Base-by-base conservation (phyloP, 2,113 vertebrate species). In the Ageneiosus marmoratus region DNA sequence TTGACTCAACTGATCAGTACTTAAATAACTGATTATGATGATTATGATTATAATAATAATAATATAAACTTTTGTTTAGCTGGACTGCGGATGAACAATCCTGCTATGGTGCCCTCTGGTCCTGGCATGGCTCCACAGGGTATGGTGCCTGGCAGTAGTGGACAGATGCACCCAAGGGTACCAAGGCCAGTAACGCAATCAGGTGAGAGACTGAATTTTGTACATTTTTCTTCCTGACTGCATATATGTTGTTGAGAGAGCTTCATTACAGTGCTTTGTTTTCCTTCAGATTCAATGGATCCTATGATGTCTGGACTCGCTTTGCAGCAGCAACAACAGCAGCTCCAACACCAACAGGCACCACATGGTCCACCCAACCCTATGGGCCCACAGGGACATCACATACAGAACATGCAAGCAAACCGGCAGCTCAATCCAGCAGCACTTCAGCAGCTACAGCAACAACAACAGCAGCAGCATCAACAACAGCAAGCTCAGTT, bases 361-460 rank as follows among this genome's bases (percentile, higher is more conserved):
- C 94, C 93, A 81, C 97, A 97, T 88, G 95, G 94, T 81, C 92
- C 96, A 76, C 92, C 96, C 70, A 94, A 94, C 86, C 93, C 95
- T 84, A 92, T 99, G 93, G 93, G 93, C 84, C 93, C 96, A 80
- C 97, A 97, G 79, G 94, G 96, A 32, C 97, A 98, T 91, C 96
- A 96, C 92, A 95, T 98, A 92, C 98, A 96, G 89, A 90, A 94
- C 87, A 90, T 97, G 90, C 93, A 97, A 88, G 92, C 93, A 56
- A 96, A 94, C 85, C 95, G 98, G 89, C 97, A 95, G 56, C 94
- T 98, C 86, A 98, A 96, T 90, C 95, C 97, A 48, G 95, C 95
- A 83, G 94, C 93, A 87, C 94, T 98, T 80, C 96, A 98, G 87
- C 97, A 98, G 60, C 95, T 93, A 50, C 96, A 96, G 81, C 95